Conservation (phyloP, 2,888 invertebrate genomes). For the Coelinius sp. region DNA sequence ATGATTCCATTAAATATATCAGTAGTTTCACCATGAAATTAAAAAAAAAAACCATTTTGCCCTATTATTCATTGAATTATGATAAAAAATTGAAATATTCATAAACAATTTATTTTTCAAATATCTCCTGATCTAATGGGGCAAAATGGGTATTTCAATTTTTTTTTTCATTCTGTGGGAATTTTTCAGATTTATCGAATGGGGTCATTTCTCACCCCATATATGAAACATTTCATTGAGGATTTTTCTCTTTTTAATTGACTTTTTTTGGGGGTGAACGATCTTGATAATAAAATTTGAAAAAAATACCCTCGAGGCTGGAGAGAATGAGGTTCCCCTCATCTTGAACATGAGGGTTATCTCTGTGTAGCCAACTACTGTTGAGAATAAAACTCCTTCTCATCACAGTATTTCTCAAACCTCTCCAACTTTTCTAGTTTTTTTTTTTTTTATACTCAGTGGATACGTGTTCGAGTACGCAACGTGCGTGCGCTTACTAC, state of each 20-base stretch:
- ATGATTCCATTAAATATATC: too few species aligned
- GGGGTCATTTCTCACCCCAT: too few species aligned
- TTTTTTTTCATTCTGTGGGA: not conserved
- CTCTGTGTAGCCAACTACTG: not conserved
- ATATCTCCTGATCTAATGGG: not conserved
- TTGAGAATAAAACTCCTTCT: not conserved
- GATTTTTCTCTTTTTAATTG: not conserved
- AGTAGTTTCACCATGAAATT: not conserved
- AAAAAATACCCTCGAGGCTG: not conserved
- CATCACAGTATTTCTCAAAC: not conserved
- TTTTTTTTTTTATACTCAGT: not conserved
- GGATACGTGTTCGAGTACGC: conserved; percentile 35
- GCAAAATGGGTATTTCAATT: too few species aligned
- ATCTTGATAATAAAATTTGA: not conserved
- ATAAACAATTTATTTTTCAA: too few species aligned
- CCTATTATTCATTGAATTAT: not conserved
- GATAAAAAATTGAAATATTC: too few species aligned
- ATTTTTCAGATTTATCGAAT: too few species aligned
- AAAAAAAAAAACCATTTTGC: conserved; percentile 1
- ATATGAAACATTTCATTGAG: too few species aligned
- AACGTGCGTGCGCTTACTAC: conserved; percentile 35
- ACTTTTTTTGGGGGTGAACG: not conserved
- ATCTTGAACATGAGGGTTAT: not conserved
- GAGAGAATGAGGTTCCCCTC: not conserved
- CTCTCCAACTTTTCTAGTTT: too few species aligned